Evolutionary conservation across 2,113 vertebrate genomes (phyloP).

Genomic region (Camelus bactrianus): DNA sequence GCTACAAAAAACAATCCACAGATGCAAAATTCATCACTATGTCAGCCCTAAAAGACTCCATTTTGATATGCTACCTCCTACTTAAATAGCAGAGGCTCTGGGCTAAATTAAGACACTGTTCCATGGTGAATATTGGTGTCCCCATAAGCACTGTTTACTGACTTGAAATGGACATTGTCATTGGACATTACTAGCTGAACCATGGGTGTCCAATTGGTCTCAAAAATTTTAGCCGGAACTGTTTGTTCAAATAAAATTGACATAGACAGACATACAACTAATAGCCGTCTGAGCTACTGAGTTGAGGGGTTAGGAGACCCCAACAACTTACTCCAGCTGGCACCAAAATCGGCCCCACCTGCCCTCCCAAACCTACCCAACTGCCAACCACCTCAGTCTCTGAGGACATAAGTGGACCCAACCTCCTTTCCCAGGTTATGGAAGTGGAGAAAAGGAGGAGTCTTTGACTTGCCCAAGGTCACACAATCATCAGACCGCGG

Average conservation of each 20-base stretch:
- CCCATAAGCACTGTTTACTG: background rate
- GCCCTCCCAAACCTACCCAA: background rate
- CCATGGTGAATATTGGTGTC: background rate
- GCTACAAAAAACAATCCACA: background rate
- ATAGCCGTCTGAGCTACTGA: background rate
- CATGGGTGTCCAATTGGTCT: background rate
- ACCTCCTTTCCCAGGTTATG: background rate
- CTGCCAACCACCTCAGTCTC: background rate
- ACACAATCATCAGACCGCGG: background rate
- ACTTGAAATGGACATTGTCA: background rate
- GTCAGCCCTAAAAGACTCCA: background rate
- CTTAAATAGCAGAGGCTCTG: background rate
- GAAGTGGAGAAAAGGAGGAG: background rate
- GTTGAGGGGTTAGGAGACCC: background rate
- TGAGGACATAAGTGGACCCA: accelerated
- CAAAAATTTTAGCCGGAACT: background rate
- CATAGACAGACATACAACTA: background rate
- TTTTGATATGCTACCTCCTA: background rate
- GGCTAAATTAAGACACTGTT: slow-evolving; percentile 17
- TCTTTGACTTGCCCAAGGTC: background rate
- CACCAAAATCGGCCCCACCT: background rate
- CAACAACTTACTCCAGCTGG: background rate
- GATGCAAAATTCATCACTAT: background rate
- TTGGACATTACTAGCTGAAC: background rate
- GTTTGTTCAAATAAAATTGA: background rate